Percentiles rank a stretch among this genome's conserved stretches.
These are phyloP conservation scores for Druceiella hillmani DNA, from an alignment of 2,888 invertebrate genomes.

Conservation along the genomic window DNA sequence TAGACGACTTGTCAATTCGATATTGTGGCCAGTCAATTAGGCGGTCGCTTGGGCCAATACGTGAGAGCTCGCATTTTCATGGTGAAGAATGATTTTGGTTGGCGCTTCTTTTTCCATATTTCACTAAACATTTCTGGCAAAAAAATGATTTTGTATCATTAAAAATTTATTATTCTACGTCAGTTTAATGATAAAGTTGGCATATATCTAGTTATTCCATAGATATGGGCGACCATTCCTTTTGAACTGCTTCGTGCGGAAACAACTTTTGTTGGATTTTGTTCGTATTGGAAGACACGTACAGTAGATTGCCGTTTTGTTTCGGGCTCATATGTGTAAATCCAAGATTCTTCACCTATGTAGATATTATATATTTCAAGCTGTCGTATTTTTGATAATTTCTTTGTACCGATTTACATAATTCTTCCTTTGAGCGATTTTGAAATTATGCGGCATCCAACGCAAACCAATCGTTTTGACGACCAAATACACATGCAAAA, in stretches of 20 bases:
- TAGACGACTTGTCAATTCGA: constrained; percentile 16
- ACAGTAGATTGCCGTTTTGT: constrained; percentile 9
- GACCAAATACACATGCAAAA: no score
- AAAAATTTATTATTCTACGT: constrained; percentile 21
- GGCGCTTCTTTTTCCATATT: constrained; percentile 9
- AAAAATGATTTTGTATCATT: constrained; percentile 25
- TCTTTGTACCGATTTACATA: no score
- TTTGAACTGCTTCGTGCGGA: neutral
- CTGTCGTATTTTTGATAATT: no score
- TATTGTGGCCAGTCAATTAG: constrained; percentile 10
- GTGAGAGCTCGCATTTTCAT: constrained; percentile 17
- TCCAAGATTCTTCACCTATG: constrained; percentile 19
- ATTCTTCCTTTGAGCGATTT: no score
- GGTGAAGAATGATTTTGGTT: constrained; percentile 12
- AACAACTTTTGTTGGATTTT: constrained; percentile 4
- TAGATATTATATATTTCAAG: no score
- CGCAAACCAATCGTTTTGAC: no score
- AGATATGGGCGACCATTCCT: constrained; percentile 19
- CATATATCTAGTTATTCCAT: constrained; percentile 22
- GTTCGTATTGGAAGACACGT: constrained; percentile 1
- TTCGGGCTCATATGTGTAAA: constrained; percentile 21
- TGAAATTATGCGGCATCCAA: no score
- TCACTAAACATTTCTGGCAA: constrained; percentile 20
- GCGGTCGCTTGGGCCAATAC: constrained; percentile 14
- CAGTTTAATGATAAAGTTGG: constrained; percentile 21